Percentiles rank a stretch among this genome's conserved stretches.
Evolutionary conservation across 2,888 invertebrate genomes (phyloP).

Genomic region (Drosophila fulvimacula): DNA sequence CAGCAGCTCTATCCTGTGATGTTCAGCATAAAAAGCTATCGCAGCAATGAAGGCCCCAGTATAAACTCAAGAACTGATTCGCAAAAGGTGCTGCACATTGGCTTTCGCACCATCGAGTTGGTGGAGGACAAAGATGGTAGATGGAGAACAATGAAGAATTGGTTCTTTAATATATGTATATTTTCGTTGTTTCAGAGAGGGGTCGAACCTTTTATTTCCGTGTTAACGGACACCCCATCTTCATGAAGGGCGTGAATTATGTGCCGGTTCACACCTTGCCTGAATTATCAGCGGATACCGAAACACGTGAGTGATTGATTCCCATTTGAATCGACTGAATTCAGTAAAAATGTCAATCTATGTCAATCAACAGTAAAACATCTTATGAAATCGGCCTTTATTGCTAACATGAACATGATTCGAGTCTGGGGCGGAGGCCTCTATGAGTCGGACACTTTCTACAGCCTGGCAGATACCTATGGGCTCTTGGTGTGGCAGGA

Average conservation of each 20-base stretch:
- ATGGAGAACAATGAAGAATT: background rate
- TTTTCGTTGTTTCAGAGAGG: slow-evolving; percentile 78
- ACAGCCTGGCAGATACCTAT: slow-evolving; percentile 92
- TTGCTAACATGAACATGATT: slow-evolving; percentile 95
- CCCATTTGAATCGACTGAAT: background rate
- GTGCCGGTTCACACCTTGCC: slow-evolving; percentile 94
- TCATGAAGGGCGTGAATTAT: slow-evolving; percentile 97
- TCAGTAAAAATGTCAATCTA: background rate
- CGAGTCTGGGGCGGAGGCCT: slow-evolving; percentile 98
- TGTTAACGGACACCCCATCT: slow-evolving; percentile 93
- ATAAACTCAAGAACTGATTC: slow-evolving; percentile 75
- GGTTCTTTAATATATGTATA: too few species aligned
- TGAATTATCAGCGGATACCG: slow-evolving; percentile 87
- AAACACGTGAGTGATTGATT: slow-evolving; percentile 34
- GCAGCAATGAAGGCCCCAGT: slow-evolving; percentile 45
- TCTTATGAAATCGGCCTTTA: slow-evolving; percentile 89
- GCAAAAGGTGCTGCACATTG: slow-evolving; percentile 88
- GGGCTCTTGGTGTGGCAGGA: slow-evolving; percentile 99
- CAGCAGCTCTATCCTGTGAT: slow-evolving; percentile 91
- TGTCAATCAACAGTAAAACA: slow-evolving; percentile 85
- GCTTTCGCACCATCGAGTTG: slow-evolving; percentile 94
- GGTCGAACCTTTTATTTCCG: slow-evolving; percentile 94
- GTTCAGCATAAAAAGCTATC: slow-evolving; percentile 85
- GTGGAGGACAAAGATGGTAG: slow-evolving; percentile 88
- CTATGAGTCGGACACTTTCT: slow-evolving; percentile 96